Conservation (phyloP, 2,797 vertebrate genomes). For the Phataginus tetradactyla region DNA sequence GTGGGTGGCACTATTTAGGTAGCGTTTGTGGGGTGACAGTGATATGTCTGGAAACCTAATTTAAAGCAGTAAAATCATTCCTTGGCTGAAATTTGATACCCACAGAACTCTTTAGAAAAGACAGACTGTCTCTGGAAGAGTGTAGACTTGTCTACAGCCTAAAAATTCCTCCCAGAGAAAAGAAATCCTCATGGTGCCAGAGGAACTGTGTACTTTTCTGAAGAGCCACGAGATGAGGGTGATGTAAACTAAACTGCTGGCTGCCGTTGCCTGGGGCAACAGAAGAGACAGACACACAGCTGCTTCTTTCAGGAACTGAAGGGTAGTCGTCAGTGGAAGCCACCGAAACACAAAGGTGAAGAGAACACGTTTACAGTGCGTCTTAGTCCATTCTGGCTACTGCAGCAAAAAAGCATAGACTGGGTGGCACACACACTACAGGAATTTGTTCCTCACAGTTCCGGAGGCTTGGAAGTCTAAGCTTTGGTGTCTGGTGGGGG, state of each 20-base stretch:
- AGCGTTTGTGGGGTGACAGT: neutral
- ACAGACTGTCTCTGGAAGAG: neutral
- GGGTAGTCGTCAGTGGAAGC: neutral
- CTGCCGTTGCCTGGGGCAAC: neutral
- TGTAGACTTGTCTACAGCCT: neutral
- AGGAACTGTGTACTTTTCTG: neutral
- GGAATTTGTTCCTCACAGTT: neutral
- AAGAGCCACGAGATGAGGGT: neutral
- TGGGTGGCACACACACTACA: neutral
- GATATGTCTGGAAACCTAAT: slow-evolving; percentile 4
- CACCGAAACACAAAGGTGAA: neutral
- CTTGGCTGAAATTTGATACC: neutral
- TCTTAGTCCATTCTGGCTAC: neutral
- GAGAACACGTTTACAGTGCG: neutral
- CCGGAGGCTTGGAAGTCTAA: neutral
- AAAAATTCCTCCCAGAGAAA: neutral
- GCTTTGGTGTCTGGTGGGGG: neutral
- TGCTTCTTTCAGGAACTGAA: neutral
- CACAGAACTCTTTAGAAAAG: neutral
- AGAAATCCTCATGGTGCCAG: neutral
- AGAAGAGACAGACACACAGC: neutral
- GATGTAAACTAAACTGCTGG: neutral
- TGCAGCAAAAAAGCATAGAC: neutral
- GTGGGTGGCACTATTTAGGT: neutral
- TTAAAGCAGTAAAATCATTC: slow-evolving; percentile 43